phyloP scores from a whole-genome alignment of 2,113 vertebrate genomes.

The Daboia siamensis region DNA sequence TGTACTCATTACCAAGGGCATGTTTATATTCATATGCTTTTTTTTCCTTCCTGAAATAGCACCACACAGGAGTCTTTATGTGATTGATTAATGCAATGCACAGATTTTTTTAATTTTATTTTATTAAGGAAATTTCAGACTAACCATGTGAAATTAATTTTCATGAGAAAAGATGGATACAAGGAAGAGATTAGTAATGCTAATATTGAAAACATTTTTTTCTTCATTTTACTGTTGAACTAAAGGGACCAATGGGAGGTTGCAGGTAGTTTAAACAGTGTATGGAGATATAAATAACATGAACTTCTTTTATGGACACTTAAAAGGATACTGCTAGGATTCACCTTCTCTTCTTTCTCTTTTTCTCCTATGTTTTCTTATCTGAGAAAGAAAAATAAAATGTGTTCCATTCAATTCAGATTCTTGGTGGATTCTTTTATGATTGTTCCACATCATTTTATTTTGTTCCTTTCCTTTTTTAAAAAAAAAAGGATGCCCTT shows the following conservation, averaged over 20 bases:
- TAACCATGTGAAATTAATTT: constrained; percentile 60
- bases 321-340: background rate
- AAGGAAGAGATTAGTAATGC: constrained; percentile 48
- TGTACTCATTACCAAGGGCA: constrained; percentile 55
- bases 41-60: constrained; percentile 50
- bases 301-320: constrained; percentile 25
- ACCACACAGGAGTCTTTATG: constrained; percentile 50
- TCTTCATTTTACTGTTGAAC: constrained; percentile 16
- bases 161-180: constrained; percentile 49
- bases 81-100: constrained; percentile 59
- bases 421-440: background rate
- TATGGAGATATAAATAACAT: constrained; percentile 27
- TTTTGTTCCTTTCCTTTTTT: background rate
- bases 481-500: background rate
- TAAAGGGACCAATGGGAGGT: background rate
- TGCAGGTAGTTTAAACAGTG: constrained; percentile 32
- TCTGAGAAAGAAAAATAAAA: background rate
- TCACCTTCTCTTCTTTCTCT: background rate
- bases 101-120: constrained; percentile 47
- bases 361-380: background rate
- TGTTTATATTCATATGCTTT: constrained; percentile 62
- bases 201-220: constrained; percentile 48
- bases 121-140: constrained; percentile 64
- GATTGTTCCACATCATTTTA: background rate
- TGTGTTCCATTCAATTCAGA: background rate